Base-by-base conservation (phyloP, 2,888 invertebrate species). In the Cetonia aurata region DNA sequence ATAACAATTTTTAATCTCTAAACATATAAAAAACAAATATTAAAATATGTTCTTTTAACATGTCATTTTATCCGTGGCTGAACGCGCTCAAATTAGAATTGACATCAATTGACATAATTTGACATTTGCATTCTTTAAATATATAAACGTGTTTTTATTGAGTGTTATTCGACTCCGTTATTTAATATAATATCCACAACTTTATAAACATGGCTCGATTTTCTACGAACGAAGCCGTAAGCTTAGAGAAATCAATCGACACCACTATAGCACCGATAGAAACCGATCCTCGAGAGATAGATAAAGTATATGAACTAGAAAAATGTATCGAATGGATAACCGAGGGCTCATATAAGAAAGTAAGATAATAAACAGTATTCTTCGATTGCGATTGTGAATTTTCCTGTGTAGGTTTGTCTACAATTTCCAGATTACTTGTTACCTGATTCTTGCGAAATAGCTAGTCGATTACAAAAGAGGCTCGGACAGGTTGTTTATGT, bases 391-490 rank as follows among this genome's bases (percentile, higher is more conserved):
- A 46, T 57, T 41, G n/a, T 68, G 37, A 37, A 37, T 4, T 37
- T 48, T 75, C 70, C 81, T 83, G 31, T 37, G 37, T 79, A 96
- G 96, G 91, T 96, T 42, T 96, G 96, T 74, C 86, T 98, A 52
- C 98, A 98, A 86, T 96, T 98, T 84, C 96, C 97, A 8, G 97
- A 98, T 85, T 87, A 90, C 59, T 86, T 95, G 69, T 85, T 97
- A 67, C 80, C 84, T 19, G 89, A 92, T 79, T 91, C 96, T 70
- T 88, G 90, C 2, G 85, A 87, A 71, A 89, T 97, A 71, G 90
- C 90, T 71, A 77, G 85, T 9, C 79, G 80, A 70, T 81, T 92
- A 46, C 86, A 88, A 78, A 76, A 81, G 46, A 75, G 77, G n/a
- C 79, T 87, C 37, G 86, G 88, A 44, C 87, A 88, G 78, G 89